phyloP scores from a whole-genome alignment of 2,888 invertebrate species.

The Anticlea derivata region DNA sequence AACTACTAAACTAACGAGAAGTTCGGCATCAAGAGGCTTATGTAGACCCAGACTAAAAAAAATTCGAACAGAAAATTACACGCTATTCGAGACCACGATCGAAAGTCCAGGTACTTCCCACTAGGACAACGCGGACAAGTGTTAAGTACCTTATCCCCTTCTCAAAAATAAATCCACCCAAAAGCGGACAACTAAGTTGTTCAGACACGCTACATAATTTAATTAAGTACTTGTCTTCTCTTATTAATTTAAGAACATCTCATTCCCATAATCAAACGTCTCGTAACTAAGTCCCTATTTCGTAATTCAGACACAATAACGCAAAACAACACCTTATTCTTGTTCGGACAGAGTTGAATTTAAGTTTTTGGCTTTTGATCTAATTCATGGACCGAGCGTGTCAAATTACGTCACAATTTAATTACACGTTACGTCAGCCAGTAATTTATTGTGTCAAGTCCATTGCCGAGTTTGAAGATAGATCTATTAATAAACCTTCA shows the following conservation, averaged over 20 bases:
- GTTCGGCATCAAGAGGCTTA: too few species aligned
- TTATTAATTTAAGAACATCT: constrained; percentile 39
- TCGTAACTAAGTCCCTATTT: constrained; percentile 39
- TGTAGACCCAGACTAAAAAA: too few species aligned
- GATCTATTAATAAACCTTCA: constrained; percentile 23
- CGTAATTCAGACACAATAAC: constrained; percentile 32
- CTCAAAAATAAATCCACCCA: not conserved
- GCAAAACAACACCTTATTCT: constrained; percentile 24
- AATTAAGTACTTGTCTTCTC: constrained; percentile 32
- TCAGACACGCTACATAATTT: constrained; percentile 23
- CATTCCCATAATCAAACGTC: constrained; percentile 41
- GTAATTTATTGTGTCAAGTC: constrained; percentile 36
- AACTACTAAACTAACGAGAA: too few species aligned
- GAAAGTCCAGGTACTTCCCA: too few species aligned
- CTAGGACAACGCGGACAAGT: too few species aligned
- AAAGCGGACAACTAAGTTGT: constrained; percentile 7
- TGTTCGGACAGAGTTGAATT: constrained; percentile 20
- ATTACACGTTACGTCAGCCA: constrained; percentile 28
- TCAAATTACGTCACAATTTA: constrained; percentile 43
- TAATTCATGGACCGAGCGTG: constrained; percentile 42
- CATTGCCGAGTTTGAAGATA: constrained; percentile 29
- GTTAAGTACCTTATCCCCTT: too few species aligned
- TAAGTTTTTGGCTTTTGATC: constrained; percentile 12
- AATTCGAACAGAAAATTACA: too few species aligned
- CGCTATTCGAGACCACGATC: too few species aligned